Evolutionary conservation across 2,888 invertebrate genomes (phyloP), one percentile per base, ranked within the genome.

Genomic region (Latheticus oryzae): DNA sequence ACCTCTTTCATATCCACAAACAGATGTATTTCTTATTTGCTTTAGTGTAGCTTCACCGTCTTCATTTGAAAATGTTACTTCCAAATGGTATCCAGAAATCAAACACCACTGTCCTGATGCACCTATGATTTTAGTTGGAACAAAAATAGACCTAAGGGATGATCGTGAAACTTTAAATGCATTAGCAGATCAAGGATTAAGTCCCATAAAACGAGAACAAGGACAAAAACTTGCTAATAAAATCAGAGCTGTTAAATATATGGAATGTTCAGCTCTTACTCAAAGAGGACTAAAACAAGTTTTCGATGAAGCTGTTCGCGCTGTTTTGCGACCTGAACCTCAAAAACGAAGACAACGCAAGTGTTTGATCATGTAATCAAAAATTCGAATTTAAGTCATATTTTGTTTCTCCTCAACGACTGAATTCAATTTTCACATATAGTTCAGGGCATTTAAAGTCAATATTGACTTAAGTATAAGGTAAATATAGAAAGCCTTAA

Each of bases 81-180:
- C 96, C 67, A 99, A 99, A 84, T 99, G 98, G 99, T 96, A 96
- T 82, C 98, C 98, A 66, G 99, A 99, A 87, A 97, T 99, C 73
- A 96, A 97, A 82, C 98, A 99, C 81, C 98, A 99, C 80, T 99
- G 98, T 84, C 97, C 98, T 61, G 97, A 98, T 83, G 97, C 97
- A 65, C 98, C 98, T 60, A 95, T 99, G 80, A 93, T 99, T 78
- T 87, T 99, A 81, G 97, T 98, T 79, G 97, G 97, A 73, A 99
- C 98, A 67, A 99, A 99, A 86, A 95, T 97, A 80, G 99, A 99
- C 84, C 87, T 99, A 79, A 86, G 98, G 76, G 98, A 99, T 81
- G 98, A 97, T 81, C 89, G 95, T 76, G 97, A 97, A 81, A 96
- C 97, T 2, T 82, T 97, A 63, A 92, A 93, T 73, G 86, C 89